Evolutionary conservation across 1,140 invertebrate species (phyloP), one percentile per base, ranked within the genome.

Genomic region (Saccostrea echinata): DNA sequence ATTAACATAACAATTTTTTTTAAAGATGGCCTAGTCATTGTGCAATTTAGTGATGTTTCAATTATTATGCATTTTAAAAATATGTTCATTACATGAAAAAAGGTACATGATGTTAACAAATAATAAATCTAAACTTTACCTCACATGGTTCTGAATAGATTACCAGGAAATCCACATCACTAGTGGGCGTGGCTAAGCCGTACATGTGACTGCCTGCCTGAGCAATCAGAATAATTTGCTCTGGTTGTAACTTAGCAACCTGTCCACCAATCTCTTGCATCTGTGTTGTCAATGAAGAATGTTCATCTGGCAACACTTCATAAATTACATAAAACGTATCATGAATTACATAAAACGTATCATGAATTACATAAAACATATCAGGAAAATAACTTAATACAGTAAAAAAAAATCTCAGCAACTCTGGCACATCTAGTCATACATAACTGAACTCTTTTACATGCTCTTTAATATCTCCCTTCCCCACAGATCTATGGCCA

Each of bases 141-240:
- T 93, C 90, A 27, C 90, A 92, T 27, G 86, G 82, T 24, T 91
- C 90, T 35, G 86, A 64, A 87, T 93, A 94, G 27, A 94, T 90
- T 24, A 94, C 91, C 18, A 93, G 57, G 87, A 92, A 94, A 80
- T 94, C 93, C 1, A 92, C 86, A 89, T 94, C 93, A 91, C 92
- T 93, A 24, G 91, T 90, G 68, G 93, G 90, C n/a, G 92, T 93
- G 81, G 91, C 89, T 35, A 94, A 82, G 9, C 91, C 91, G 88
- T 94, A 94, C 92, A 94, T 92, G 71, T 89, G 90, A 86, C 93
- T 94, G 1, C 93, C 93, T 76, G 93, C 93, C 51, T 89, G 89
- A n/a, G 93, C 92, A 24, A 94, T 90, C 86, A 94, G 68, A 51
- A 94, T 27, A 21, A 94, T 92, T 55, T 94, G 93, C 24, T 90